Base-by-base conservation (phyloP, 2,888 invertebrate species). In the Epinotia ramella region DNA sequence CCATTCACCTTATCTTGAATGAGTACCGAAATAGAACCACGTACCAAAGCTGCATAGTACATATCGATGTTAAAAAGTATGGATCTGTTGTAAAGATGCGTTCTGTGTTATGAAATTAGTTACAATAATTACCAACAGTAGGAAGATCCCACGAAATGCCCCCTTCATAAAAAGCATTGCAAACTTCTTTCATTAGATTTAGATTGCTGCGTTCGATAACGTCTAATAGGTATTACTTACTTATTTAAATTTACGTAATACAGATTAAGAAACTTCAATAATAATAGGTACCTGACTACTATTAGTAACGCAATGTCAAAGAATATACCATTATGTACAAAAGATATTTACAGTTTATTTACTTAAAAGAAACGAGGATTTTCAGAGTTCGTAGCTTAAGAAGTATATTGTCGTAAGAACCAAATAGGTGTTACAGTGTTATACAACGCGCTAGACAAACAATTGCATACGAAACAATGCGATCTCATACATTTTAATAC, bases 401-500 rank as follows among this genome's bases (percentile, higher is more conserved):
- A 33, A 56, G 18, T 56, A 33, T 56, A 24, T 49, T 59, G 59
- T 65, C 40, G 60, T 56, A 49, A 57, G 40, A 59, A 62, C 62
- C 28, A 44, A 71, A 62, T 71, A 76, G 46, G 66, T 62, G 71
- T 66, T 77, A 78, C 69, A 79, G 73, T 80, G 82, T 83, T 84
- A 84, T 85, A 84, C 83, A 84, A 84, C 81, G 78, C 73, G 13
- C 70, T 66, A 77, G 59, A 24, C 56, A 82, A 84, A 86, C 85
- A 86, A 88, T 86, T 81, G 80, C 77, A 72, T 81, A 77, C 79
- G 80, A 79, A 78, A 90, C 88, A 89, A 89, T 87, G 84, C 79
- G 79, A 82, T 87, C 86, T 87, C 88, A 89, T 89, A 84, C 86
- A 88, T 88, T 86, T 87, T 86, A 88, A 88, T 87, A 81, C 78